phyloP scores from a whole-genome alignment of 2,797 vertebrate genomes.

The Austrolebias charrua region DNA sequence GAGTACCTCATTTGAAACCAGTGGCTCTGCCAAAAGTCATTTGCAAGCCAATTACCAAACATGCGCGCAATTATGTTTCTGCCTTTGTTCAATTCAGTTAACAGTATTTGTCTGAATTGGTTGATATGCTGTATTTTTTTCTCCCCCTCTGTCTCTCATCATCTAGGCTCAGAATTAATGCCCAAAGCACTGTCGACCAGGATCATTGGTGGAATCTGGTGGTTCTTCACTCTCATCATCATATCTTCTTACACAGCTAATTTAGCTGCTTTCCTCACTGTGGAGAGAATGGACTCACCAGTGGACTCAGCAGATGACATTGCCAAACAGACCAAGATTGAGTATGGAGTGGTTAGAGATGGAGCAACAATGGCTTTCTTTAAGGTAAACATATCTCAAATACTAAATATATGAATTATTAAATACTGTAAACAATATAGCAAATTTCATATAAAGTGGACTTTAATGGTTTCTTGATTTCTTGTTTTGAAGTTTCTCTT shows the following conservation, averaged over 20 bases:
- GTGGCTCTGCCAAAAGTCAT: constrained; percentile 40
- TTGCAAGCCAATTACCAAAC: constrained; percentile 52
- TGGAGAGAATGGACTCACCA: constrained; percentile 96
- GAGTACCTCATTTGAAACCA: constrained; percentile 42
- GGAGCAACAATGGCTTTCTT: constrained; percentile 99
- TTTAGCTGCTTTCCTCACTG: constrained; percentile 93
- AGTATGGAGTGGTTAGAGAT: constrained; percentile 95
- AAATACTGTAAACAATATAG: neutral
- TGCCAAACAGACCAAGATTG: constrained; percentile 98
- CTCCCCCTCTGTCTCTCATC: constrained; percentile 14
- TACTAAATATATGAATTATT: neutral
- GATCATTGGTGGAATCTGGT: constrained; percentile 99
- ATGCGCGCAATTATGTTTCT: constrained; percentile 34
- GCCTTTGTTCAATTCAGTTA: constrained; percentile 41
- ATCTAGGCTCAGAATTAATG: constrained; percentile 95
- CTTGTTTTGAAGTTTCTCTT: constrained; percentile 68
- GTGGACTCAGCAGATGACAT: constrained; percentile 96
- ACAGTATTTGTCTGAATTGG: constrained; percentile 27
- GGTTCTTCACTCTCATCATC: constrained; percentile 99
- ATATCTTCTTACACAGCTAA: constrained; percentile 99
- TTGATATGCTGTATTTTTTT: constrained; percentile 24
- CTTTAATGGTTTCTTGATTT: constrained; percentile 46
- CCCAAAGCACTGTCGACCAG: constrained; percentile 97
- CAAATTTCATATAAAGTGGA: too few relatives aligned
- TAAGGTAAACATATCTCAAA: constrained; percentile 81